Conservation (phyloP, 2,888 invertebrate species). For the Phania funesta region DNA sequence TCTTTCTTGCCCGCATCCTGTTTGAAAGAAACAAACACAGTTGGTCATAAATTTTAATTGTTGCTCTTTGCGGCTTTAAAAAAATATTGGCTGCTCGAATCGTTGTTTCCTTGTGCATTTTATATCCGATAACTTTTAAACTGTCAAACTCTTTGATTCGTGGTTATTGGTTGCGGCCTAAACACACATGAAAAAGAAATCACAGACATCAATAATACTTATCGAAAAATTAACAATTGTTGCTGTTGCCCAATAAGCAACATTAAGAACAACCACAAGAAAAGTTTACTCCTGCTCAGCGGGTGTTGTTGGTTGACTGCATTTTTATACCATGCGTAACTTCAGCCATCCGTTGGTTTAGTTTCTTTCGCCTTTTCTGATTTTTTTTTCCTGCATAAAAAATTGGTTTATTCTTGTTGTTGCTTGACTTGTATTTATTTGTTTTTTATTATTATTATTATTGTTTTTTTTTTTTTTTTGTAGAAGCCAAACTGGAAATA, state of each 20-base stretch:
- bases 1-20: constrained; percentile 46
- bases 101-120: constrained; percentile 28
- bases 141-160: constrained; percentile 42
- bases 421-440: constrained; percentile 28
- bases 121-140: constrained; percentile 51
- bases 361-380: constrained; percentile 20
- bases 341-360: constrained; percentile 63
- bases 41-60: constrained; percentile 25
- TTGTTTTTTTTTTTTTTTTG: constrained; percentile 7
- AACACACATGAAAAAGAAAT: background rate
- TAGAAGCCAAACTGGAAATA: constrained; percentile 53
- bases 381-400: constrained; percentile 30
- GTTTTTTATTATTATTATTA: background rate
- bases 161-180: constrained; percentile 64
- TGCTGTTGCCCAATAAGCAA: constrained; percentile 22
- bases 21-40: background rate
- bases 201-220: background rate
- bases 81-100: background rate
- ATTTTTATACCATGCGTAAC: constrained; percentile 65
- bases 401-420: constrained; percentile 39
- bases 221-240: constrained; percentile 25
- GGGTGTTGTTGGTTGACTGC: constrained; percentile 65
- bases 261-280: constrained; percentile 65
- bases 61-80: background rate
- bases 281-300: constrained; percentile 62